Evolutionary conservation across 2,797 vertebrate genomes (phyloP).

Genomic region (Calcarius lapponicus): DNA sequence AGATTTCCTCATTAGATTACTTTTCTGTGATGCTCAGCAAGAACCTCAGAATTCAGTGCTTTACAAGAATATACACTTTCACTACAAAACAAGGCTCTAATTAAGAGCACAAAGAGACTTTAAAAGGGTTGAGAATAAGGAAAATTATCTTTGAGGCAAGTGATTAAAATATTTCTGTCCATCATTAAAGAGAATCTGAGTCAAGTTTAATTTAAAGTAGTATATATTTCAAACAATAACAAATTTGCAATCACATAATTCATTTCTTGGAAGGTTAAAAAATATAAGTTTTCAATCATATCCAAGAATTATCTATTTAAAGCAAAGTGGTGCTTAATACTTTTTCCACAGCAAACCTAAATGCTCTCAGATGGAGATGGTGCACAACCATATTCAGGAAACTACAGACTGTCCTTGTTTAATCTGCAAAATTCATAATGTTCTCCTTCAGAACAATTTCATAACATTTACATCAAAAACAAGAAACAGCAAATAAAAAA

Average conservation of each 20-base stretch:
- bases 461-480: neutral
- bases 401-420: neutral
- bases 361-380: neutral
- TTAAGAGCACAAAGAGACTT: neutral
- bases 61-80: neutral
- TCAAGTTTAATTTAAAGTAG: neutral
- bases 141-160: neutral
- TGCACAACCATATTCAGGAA: neutral
- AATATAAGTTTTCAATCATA: neutral
- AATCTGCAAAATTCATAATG: neutral
- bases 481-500: neutral
- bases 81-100: neutral
- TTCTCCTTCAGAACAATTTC: neutral
- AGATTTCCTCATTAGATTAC: neutral
- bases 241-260: neutral
- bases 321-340: neutral
- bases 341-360: neutral
- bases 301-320: neutral
- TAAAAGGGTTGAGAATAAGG: neutral
- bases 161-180: neutral
- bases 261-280: neutral
- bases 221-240: neutral
- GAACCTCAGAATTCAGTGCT: neutral
- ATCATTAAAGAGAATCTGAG: neutral
- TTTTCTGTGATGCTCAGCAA: neutral